A percentile compares a stretch with the other conserved stretches of the same genome.
These are phyloP conservation scores for Dromiciops gliroides DNA, from an alignment of 2,113 vertebrate species.

Conservation along the genomic window DNA sequence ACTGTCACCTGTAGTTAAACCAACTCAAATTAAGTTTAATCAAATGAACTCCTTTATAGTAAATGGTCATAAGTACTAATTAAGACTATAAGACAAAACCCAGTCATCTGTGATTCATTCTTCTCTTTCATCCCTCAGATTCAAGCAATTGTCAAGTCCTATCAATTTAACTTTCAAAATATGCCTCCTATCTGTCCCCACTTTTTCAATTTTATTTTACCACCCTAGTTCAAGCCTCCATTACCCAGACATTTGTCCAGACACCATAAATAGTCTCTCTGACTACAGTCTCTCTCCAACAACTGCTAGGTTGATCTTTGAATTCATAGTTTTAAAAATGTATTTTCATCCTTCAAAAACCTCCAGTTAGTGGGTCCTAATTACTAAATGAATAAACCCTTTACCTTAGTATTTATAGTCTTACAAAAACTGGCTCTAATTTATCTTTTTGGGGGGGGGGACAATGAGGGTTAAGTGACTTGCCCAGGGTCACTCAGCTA, in stretches of 20 bases:
- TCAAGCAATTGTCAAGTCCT: no score
- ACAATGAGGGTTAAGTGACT: no score
- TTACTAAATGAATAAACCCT: not conserved
- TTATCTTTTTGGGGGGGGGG: no score
- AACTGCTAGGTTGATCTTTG: no score
- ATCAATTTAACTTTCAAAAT: not conserved
- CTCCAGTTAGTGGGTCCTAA: not conserved
- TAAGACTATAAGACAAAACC: conserved; percentile 7
- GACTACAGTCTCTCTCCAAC: no score
- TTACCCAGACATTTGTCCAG: no score
- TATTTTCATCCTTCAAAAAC: not conserved
- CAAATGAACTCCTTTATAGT: not conserved
- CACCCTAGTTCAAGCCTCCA: no score
- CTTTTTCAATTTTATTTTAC: not conserved
- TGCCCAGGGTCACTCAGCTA: no score
- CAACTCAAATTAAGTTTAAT: not conserved
- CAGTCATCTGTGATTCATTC: not conserved
- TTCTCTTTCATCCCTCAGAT: not conserved
- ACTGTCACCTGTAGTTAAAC: conserved; percentile 9
- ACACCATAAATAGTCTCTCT: no score
- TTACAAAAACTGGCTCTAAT: not conserved
- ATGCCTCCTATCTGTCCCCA: not conserved
- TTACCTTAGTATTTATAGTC: not conserved
- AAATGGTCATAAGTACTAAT: conserved; percentile 3
- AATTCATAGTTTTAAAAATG: no score